Percentiles rank a stretch among this genome's conserved stretches.
Evolutionary conservation across 1,140 invertebrate genomes (phyloP).

Genomic region (Diorhabda carinulata): DNA sequence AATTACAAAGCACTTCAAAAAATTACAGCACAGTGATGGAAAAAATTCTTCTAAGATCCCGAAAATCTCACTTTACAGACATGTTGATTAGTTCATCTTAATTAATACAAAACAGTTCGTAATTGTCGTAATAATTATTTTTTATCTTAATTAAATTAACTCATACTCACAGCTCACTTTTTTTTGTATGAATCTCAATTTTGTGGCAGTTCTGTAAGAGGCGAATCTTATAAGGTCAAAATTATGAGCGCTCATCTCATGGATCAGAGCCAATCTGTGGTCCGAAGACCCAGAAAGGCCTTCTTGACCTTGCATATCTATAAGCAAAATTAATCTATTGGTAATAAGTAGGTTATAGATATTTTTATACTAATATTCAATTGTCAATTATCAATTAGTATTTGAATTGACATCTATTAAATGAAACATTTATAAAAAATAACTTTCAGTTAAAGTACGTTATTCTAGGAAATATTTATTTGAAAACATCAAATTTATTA

Average conservation of each 20-base stretch:
- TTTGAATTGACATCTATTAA: neutral
- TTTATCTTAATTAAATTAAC: neutral
- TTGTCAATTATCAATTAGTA: neutral
- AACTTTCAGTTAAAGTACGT: neutral
- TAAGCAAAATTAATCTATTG: slow-evolving; percentile 17
- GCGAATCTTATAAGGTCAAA: slow-evolving; percentile 95
- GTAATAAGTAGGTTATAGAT: neutral
- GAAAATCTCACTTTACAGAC: too few species aligned
- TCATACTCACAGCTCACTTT: slow-evolving; percentile 80
- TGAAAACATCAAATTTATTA: neutral
- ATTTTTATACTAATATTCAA: neutral
- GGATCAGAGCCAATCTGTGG: slow-evolving; percentile 66
- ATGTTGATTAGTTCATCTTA: too few species aligned
- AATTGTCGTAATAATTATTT: too few species aligned
- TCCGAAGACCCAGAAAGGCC: slow-evolving; percentile 49
- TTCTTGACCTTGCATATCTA: slow-evolving; percentile 44
- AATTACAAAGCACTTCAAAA: too few species aligned
- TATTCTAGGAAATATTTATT: neutral
- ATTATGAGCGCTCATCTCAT: slow-evolving; percentile 86
- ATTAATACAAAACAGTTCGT: too few species aligned
- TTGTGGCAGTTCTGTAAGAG: slow-evolving; percentile 94
- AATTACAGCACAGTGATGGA: too few species aligned
- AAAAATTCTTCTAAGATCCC: too few species aligned
- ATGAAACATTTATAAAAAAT: neutral
- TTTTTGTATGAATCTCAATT: slow-evolving; percentile 95